A percentile compares a stretch with the other conserved stretches of the same genome.
These are phyloP conservation scores for Aurelia aurita complex sp. Pacific DNA, from an alignment of 30 jellyfish, hydroid and myxozoan species.

Conservation along the genomic window DNA sequence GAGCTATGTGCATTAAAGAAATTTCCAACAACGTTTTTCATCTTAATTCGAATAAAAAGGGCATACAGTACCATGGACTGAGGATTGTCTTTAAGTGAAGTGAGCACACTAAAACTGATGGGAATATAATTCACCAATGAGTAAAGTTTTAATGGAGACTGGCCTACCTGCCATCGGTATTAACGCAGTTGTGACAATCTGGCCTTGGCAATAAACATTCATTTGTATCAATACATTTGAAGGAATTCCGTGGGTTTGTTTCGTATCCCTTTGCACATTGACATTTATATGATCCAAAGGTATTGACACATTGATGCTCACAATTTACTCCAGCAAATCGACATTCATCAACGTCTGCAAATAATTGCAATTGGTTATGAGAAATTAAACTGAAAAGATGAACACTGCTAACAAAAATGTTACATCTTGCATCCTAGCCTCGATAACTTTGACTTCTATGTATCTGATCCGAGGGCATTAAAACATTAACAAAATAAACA, in stretches of 20 bases:
- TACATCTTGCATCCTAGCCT: too few species aligned
- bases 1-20: too few species aligned
- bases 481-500: too few species aligned
- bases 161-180: constrained; percentile 83
- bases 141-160: too few species aligned
- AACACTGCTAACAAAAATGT: background rate
- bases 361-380: background rate
- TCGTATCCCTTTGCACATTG: constrained; percentile 49
- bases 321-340: constrained; percentile 33
- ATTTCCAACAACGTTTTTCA: too few species aligned
- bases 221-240: constrained; percentile 66
- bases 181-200: constrained; percentile 75
- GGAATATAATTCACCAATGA: too few species aligned
- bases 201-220: constrained; percentile 76
- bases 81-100: too few species aligned
- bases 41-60: too few species aligned
- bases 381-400: background rate
- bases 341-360: constrained; percentile 72
- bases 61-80: too few species aligned
- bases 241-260: constrained; percentile 7
- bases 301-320: constrained; percentile 54
- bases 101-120: too few species aligned
- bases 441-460: too few species aligned
- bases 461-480: too few species aligned
- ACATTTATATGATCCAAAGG: constrained; percentile 66